phyloP scores from a whole-genome alignment of 2,888 invertebrate species.

The Caenorhabditis parvicauda region DNA sequence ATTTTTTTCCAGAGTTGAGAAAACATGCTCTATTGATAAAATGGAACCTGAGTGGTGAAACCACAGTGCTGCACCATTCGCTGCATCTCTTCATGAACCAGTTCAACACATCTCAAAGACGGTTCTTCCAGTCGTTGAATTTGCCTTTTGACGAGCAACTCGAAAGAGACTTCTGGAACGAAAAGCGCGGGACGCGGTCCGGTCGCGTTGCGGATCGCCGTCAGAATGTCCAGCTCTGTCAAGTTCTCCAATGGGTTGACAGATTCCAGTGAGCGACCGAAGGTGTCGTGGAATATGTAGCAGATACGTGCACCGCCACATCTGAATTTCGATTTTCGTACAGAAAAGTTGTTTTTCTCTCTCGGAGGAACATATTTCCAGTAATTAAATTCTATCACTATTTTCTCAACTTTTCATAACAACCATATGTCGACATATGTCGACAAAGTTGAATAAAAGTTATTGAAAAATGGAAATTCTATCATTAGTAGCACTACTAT shows the following conservation, averaged over 20 bases:
- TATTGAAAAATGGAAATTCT: no score
- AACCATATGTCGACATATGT: no score
- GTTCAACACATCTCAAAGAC: conserved; percentile 89
- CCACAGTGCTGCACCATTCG: conserved; percentile 98
- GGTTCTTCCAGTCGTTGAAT: conserved; percentile 94
- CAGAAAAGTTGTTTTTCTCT: no score
- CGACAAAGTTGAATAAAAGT: no score
- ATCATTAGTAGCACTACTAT: no score
- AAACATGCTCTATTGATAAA: no score
- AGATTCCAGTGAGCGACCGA: conserved; percentile 86
- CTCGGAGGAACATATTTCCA: no score
- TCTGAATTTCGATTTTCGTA: conserved; percentile 51
- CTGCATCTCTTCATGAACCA: conserved; percentile 99
- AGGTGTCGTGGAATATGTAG: conserved; percentile 98
- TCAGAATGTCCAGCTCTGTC: conserved; percentile 91
- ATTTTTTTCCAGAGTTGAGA: background rate
- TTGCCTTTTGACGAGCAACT: conserved; percentile 93
- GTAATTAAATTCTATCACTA: background rate
- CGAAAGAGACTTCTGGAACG: conserved; percentile 83
- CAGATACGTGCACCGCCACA: conserved; percentile 99
- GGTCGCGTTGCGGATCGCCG: conserved; percentile 97
- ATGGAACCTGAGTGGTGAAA: conserved; percentile 71
- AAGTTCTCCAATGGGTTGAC: conserved; percentile 88
- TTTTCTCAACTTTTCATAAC: background rate
- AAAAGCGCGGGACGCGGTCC: conserved; percentile 69